These are phyloP conservation scores for Tipula vernalis DNA, from an alignment of 2,888 invertebrate species.

Conservation along the genomic window DNA sequence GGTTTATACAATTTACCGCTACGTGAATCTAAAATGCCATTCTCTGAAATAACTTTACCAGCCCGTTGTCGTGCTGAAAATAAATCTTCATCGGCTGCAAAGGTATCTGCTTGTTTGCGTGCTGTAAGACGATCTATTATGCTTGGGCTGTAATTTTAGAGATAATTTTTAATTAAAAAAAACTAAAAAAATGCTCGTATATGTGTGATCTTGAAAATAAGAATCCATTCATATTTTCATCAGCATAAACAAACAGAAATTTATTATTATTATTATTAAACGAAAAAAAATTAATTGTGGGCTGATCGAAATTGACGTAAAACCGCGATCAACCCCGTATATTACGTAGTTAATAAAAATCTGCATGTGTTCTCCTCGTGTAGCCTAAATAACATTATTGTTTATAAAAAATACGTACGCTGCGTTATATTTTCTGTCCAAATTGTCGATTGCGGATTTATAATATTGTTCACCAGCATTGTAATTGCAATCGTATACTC, in stretches of 20 bases:
- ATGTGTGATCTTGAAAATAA: neutral
- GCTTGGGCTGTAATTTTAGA: neutral
- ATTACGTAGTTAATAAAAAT: neutral
- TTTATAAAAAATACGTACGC: conserved; percentile 28
- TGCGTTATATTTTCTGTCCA: conserved; percentile 56
- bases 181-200: neutral
- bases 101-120: conserved; percentile 14
- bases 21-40: conserved; percentile 50
- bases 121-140: neutral
- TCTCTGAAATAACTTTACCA: conserved; percentile 39
- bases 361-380: neutral
- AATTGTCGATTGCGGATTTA: conserved; percentile 58
- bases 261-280: neutral
- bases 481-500: conserved; percentile 77
- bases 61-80: conserved; percentile 40
- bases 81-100: conserved; percentile 33
- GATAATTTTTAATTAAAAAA: neutral
- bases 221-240: neutral
- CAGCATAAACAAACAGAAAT: neutral
- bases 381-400: neutral
- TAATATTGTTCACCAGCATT: conserved; percentile 75
- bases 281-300: neutral
- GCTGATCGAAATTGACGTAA: neutral
- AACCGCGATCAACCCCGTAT: neutral
- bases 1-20: conserved; percentile 40